Base-by-base conservation (phyloP, 2,797 vertebrate species). In the Threskiornis aethiopicus region DNA sequence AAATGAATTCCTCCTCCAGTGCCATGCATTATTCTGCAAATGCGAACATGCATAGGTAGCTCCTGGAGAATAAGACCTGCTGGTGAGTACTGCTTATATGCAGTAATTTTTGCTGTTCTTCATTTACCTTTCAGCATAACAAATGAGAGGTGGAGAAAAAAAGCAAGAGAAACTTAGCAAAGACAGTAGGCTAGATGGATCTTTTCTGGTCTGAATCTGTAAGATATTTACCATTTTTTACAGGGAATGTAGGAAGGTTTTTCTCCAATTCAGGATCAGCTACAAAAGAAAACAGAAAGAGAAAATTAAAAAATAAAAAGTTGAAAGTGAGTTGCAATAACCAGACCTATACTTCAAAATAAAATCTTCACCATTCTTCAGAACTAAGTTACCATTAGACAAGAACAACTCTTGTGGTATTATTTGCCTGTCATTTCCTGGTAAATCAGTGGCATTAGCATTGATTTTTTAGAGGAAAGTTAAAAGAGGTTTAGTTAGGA, bases 371-470 rank as follows among this genome's bases (percentile, higher is more conserved):
- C 58, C 13, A 46, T 92, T 96, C 78, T 84, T 96, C 94, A 95
- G 90, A 97, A 96, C 76, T 39, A 86, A 97, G 94, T 93, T 95
- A 92, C 39, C 77, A 80, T 95, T 96, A 97, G 97, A 96, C 44
- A 92, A 94, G 76, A 97, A 87, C 87, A 93, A 76, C 64, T 97
- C 86, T 89, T 79, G 19, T 80, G 84, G 61, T 93, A 96, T 98
- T 98, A 96, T 95, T 96, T 11, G 35, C 59, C 92, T 98, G 97
- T 97, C 98, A 97, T 98, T 98, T 97, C 97, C 95, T 79, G 84
- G 96, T 96, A 97, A 98, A 98, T 97, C 98, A 97, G 31, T 97
- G 97, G 97, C 98, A 97, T 98, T 98, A 98, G 83, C 97, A 98
- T 97, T 97, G 97, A 98, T 98, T 98, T 98, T 97, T 95, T 71